Conservation (phyloP, 2,113 vertebrate species). For the Origma solitaria region DNA sequence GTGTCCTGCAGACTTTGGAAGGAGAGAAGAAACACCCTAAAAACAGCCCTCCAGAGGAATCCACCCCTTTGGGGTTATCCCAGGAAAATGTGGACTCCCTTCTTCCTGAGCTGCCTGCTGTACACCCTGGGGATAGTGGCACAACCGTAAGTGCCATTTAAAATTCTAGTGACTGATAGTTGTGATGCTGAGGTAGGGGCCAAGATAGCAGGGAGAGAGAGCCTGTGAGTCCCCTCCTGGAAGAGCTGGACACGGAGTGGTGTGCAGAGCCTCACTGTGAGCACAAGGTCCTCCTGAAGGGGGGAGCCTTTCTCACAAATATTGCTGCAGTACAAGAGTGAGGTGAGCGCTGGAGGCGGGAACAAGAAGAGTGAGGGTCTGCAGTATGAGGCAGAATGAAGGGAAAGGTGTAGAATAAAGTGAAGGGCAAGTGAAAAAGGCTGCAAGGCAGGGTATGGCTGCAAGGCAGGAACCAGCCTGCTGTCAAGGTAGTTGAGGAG, state of each 20-base stretch:
- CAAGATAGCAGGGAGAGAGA: neutral
- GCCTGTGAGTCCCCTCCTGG: neutral
- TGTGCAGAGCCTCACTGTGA: neutral
- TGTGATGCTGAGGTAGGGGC: neutral
- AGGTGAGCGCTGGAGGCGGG: neutral
- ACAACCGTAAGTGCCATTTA: constrained; percentile 31
- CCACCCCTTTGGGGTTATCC: neutral
- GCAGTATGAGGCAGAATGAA: neutral
- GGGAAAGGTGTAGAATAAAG: neutral
- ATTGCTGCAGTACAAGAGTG: accelerated
- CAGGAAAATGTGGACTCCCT: constrained; percentile 2
- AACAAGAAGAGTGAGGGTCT: neutral
- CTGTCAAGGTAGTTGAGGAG: neutral
- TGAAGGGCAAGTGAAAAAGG: neutral
- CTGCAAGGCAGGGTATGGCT: neutral
- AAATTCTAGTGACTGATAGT: neutral
- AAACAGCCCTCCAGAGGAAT: neutral
- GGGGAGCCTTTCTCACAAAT: neutral
- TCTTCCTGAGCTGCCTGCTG: constrained; percentile 22
- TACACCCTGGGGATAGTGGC: neutral
- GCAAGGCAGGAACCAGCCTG: neutral
- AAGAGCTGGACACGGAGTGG: neutral
- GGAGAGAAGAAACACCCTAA: neutral
- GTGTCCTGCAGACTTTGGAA: neutral
- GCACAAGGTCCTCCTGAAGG: neutral